Evolutionary conservation across 1,140 invertebrate genomes (phyloP).

Genomic region (Acromyrmex heyeri): DNA sequence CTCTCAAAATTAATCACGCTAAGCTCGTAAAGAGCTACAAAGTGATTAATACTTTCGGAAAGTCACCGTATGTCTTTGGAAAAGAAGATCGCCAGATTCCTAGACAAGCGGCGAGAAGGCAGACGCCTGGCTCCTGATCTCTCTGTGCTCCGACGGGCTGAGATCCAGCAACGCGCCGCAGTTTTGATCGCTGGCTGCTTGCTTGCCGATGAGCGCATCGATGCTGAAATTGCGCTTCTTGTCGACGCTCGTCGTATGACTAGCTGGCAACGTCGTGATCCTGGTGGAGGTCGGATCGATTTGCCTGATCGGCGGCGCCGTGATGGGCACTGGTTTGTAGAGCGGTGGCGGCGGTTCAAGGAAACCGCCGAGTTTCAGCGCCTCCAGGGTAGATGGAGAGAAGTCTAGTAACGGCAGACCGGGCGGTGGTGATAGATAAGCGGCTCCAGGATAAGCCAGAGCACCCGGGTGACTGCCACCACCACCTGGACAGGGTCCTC

Average conservation of each 20-base stretch:
- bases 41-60: background rate
- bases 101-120: slow-evolving; percentile 85
- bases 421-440: slow-evolving; percentile 84
- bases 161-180: slow-evolving; percentile 83
- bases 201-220: slow-evolving; percentile 87
- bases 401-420: slow-evolving; percentile 86
- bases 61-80: background rate
- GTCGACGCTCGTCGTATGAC: slow-evolving; percentile 71
- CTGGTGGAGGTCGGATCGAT: slow-evolving; percentile 72
- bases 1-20: background rate
- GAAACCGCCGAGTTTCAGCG: slow-evolving; percentile 85
- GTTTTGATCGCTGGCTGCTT: slow-evolving; percentile 78
- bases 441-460: slow-evolving; percentile 77
- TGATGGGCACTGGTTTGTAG: slow-evolving; percentile 86
- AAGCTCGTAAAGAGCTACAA: background rate
- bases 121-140: slow-evolving; percentile 86
- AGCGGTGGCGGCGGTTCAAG: slow-evolving; percentile 82
- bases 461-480: slow-evolving; percentile 77
- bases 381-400: slow-evolving; percentile 85
- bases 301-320: slow-evolving; percentile 79
- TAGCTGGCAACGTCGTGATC: slow-evolving; percentile 46
- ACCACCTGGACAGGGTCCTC: slow-evolving; percentile 77
- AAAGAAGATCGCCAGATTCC: background rate
- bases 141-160: slow-evolving; percentile 83
- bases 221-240: slow-evolving; percentile 87